Base-by-base conservation (phyloP, 2,888 invertebrate genomes). In the Xestia xanthographa region DNA sequence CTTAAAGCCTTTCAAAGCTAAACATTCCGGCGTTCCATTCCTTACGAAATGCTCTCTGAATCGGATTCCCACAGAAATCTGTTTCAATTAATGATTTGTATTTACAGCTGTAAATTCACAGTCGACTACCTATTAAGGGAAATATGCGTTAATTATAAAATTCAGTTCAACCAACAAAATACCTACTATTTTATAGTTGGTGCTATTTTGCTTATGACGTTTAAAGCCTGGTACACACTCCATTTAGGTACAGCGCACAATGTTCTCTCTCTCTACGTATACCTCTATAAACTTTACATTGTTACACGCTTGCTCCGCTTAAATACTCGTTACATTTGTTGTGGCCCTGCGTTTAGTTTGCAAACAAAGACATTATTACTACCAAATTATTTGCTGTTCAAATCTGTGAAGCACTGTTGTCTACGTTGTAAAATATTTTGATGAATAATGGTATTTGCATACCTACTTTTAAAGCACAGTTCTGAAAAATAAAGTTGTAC, bases 1-100 rank as follows among this genome's bases (percentile, higher is more conserved):
- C 68, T 77, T 50, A 74, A 75, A 83, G 50, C 71, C n/a, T 70
- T 67, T 82, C 63, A 80, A 87, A 86, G 78, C 80, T 66, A 48
- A 67, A 79, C 34, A 81, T 86, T 79, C 67, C 68, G 4, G 60
- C 76, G 80, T 87, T 80, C 68, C 79, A 69, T 72, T 80, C 63
- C 48, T 43, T 72, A 69, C 41, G 34, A 74, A 86, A 83, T 75
- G 65, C 62, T 77, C 58, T 79, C 43, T 41, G 45, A 67, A 72
- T 77, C 22, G 41, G 26, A 80, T 75, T 75, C 66, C 70, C 26
- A n/a, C 76, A 41, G 73, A 87, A 83, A 83, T 73, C 60, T 75
- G 79, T 75, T 85, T 73, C 48, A 20, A 74, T 75, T 75, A 79
- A 79, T 79, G 58, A 77, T 22, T 69, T 66, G 45, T 58, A 48